Evolutionary conservation across 1,140 invertebrate species (phyloP).

Genomic region (Rhynchophorus ferrugineus): DNA sequence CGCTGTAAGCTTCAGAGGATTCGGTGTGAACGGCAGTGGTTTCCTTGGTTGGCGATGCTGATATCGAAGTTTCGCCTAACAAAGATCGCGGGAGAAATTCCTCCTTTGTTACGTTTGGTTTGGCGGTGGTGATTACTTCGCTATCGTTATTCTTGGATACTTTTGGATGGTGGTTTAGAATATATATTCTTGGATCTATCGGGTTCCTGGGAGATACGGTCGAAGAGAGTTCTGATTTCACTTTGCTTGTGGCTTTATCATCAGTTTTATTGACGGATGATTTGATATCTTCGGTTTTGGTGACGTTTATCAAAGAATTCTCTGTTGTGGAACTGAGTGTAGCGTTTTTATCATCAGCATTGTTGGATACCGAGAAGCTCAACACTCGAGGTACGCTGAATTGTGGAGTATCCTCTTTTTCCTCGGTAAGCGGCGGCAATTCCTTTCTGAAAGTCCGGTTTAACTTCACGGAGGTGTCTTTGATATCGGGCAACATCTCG

Average conservation of each 20-base stretch:
- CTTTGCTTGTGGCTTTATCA: not conserved
- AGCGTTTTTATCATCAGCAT: conserved; percentile 4
- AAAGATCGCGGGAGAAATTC: conserved; percentile 28
- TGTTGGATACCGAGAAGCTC: conserved; percentile 13
- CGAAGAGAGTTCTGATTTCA: no score
- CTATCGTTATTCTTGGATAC: conserved; percentile 23
- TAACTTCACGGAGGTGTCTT: conserved; percentile 29
- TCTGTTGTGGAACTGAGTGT: not conserved
- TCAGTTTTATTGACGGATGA: no score
- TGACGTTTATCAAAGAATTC: not conserved
- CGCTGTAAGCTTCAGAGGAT: conserved; percentile 4
- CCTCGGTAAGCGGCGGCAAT: conserved; percentile 26
- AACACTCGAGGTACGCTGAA: conserved; percentile 11
- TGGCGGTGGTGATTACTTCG: conserved; percentile 8
- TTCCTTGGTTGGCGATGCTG: not conserved
- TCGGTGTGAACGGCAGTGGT: not conserved
- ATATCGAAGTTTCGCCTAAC: conserved; percentile 13
- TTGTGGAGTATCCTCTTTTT: conserved; percentile 13
- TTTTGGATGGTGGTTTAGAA: conserved; percentile 22
- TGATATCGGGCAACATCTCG: conserved; percentile 33
- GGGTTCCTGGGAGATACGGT: conserved; percentile 5
- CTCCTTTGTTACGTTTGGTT: conserved; percentile 17
- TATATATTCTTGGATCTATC: conserved; percentile 29
- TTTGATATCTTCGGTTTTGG: not conserved
- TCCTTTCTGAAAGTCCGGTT: conserved; percentile 38